Base-by-base conservation (phyloP, 2,797 vertebrate genomes). In the Odontamblyopus rebecca region DNA sequence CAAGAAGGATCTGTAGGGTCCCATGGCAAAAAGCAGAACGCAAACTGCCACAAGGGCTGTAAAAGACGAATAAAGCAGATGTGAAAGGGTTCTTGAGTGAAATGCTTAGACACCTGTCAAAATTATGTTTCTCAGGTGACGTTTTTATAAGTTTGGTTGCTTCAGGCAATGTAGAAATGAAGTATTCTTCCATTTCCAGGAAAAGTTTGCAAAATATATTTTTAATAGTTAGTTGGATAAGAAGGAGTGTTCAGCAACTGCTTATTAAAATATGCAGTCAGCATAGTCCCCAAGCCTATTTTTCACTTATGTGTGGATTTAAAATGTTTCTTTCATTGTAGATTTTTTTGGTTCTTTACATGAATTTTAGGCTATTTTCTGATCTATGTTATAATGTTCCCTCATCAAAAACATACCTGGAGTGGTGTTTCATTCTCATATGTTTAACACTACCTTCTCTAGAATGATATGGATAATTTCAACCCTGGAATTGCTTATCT, bases 1-100 rank as follows among this genome's bases (percentile, higher is more conserved):
- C 63, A 65, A 65, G 38, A 50, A 16, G 6, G 29, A 13, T n/a
- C 51, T 32, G 66, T 32, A 54, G 50, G 27, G 65, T 54, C 48
- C 68, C 68, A 77, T 70, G 59, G 71, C 61, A 38, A 61, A 59
- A 16, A 44, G 65, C 12, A 56, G 59, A 56, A 69, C 51, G 44
- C 51, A 18, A 61, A 73, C 15, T 48, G 64, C 5, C 70, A 44
- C 50, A 51, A 38, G 53, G 61, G 38, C 29, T 61, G 73, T 38
- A 66, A 69, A 54, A 8, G 30, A 3, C 19, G 6, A 51, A 16
- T n/a, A 35, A 67, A 65, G 16, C 29, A 32, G 16, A 70, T 65
- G 38, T 38, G 44, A 68, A 29, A 8, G 61, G 11, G 30, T 8
- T 38, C 60, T 26, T 23, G 30, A 19, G 60, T 62, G 61, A 32